These are phyloP conservation scores for Ganaspis sp. DNA, from an alignment of 1,140 invertebrate genomes.

Conservation along the genomic window DNA sequence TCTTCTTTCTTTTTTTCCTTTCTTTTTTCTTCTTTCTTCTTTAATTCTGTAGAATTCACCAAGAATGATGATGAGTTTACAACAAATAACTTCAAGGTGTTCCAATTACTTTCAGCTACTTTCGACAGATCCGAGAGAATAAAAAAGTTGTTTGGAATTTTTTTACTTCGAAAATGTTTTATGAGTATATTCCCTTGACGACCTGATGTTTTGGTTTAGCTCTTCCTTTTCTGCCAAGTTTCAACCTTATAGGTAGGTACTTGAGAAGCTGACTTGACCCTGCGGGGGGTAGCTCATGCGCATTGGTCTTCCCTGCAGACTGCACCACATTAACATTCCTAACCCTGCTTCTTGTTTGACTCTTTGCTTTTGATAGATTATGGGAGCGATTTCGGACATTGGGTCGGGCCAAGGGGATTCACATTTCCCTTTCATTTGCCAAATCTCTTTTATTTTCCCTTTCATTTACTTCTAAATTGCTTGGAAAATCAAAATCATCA, in stretches of 20 bases:
- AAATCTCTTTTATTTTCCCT: neutral
- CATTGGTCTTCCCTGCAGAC: constrained; percentile 60
- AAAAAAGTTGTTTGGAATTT: constrained; percentile 22
- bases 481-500: neutral
- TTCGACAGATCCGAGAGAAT: constrained; percentile 28
- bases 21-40: too few relatives aligned
- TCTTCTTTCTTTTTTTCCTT: too few relatives aligned
- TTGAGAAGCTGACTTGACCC: constrained; percentile 69
- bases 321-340: constrained; percentile 72
- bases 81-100: neutral
- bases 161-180: constrained; percentile 20
- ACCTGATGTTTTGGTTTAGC: constrained; percentile 17
- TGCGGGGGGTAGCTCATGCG: constrained; percentile 72
- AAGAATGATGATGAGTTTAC: constrained; percentile 10
- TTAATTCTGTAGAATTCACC: neutral
- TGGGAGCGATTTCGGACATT: constrained; percentile 56
- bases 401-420: neutral
- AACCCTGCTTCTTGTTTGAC: constrained; percentile 67
- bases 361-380: constrained; percentile 72
- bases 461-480: neutral
- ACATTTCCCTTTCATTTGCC: neutral
- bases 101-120: constrained; percentile 30
- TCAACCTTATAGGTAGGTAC: constrained; percentile 52
- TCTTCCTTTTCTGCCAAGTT: constrained; percentile 34
- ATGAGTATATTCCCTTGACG: constrained; percentile 38